Base-by-base conservation (phyloP, 2,888 invertebrate genomes). In the Caenorhabditis angaria region DNA sequence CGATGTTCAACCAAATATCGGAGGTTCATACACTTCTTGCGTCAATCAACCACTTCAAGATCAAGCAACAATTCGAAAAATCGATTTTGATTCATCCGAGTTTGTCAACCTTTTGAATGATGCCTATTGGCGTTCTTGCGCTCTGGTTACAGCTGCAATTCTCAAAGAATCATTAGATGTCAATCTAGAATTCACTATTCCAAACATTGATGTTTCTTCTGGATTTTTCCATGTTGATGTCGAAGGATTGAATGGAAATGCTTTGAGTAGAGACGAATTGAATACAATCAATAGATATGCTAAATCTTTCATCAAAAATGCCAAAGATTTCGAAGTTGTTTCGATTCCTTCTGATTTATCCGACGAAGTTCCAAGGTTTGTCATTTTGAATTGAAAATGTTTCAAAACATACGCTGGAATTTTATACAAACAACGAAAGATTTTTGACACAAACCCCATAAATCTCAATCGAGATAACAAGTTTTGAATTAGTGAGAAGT, bases 101-200 rank as follows among this genome's bases (percentile, higher is more conserved):
- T 35, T 54, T 24, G n/a, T 61, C 24, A 41, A 53, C 27, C 10
- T 68, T 8, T 41, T 64, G 4, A 72, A 72, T 53, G 67, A 67
- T 3, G 74, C 74, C 4, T 72, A 72, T 32, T 77, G 74, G 74
- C 54, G 74, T 59, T 77, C 77, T 1, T 68, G 71, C 24, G 63
- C 69, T 0, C 35, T 77, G 6, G 32, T 72, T 4, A 60, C 68
- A 12, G 69, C 63, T 18, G 74, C 77, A 4, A 58, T 72, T 59
- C 24, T 75, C 29, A 70, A 65, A 51, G 64, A 67, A 12, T 47
- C 66, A 1, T 20, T 75, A 8, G 25, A 47, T 51, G 53, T 35
- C 1, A 29, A 70, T 2, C 20, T 75, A 20, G 32, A 61, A 5
- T 50, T 56, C 3, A n/a, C 29, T 24, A 58, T 58, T 20, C 55